phyloP scores from a whole-genome alignment of 2,113 vertebrate genomes.

The Callocephalon fimbriatum region DNA sequence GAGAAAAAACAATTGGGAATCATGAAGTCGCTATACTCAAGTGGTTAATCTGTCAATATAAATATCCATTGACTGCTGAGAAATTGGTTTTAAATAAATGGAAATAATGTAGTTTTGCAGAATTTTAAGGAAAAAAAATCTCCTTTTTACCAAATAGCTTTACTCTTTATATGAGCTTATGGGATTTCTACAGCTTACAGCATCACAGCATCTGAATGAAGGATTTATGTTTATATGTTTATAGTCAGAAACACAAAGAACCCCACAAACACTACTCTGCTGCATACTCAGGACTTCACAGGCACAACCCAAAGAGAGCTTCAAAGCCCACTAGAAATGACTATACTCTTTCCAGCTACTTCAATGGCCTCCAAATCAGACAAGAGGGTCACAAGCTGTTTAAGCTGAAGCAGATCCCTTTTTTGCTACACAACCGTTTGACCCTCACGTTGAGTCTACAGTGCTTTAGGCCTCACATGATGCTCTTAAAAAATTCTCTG shows the following conservation, averaged over 20 bases:
- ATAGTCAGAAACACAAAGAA: background rate
- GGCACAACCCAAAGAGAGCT: background rate
- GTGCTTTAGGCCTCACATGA: background rate
- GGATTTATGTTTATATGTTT: slow-evolving; percentile 17
- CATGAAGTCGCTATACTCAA: background rate
- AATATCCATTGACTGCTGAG: background rate
- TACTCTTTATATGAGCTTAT: background rate
- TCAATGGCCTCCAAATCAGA: background rate
- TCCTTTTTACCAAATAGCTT: background rate
- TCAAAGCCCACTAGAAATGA: background rate
- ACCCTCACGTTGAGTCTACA: background rate
- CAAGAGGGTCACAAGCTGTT: background rate
- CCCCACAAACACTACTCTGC: background rate
- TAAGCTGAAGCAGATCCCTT: background rate
- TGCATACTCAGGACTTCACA: background rate
- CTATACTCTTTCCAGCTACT: background rate
- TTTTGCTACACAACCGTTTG: background rate
- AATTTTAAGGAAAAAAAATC: background rate
- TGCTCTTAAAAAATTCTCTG: background rate
- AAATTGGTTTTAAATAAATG: slow-evolving; percentile 31
- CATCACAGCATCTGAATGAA: background rate
- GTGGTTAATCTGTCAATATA: background rate
- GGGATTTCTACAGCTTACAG: slow-evolving; percentile 29
- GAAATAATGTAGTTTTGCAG: background rate
- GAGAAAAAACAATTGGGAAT: background rate